Conservation (phyloP, 2,797 vertebrate genomes). For the Pterois miles region DNA sequence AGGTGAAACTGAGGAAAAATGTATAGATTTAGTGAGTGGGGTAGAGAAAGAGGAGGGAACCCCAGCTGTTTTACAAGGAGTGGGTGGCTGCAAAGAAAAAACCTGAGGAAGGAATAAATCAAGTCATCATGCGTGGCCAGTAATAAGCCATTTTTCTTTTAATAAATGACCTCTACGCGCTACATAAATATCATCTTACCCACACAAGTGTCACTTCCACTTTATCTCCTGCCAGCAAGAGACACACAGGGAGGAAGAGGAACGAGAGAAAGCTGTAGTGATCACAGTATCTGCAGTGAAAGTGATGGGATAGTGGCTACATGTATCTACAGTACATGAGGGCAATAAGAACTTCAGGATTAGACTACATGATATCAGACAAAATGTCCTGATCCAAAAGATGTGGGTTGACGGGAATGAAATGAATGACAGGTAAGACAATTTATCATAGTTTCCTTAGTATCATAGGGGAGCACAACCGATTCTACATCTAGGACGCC, state of each 20-base stretch:
- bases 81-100: conserved; percentile 2
- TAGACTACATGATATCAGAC: neutral
- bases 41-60: conserved; percentile 17
- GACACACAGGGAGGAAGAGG: conserved; percentile 21
- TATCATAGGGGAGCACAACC: neutral
- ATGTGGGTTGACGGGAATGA: neutral
- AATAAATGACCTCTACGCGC: conserved; percentile 54
- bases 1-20: conserved; percentile 2
- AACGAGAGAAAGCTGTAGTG: neutral
- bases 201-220: conserved; percentile 57
- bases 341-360: conserved; percentile 9
- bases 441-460: neutral
- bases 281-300: conserved; percentile 18
- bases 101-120: conserved; percentile 48
- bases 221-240: conserved; percentile 59
- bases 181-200: conserved; percentile 63
- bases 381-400: neutral
- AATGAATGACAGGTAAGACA: neutral
- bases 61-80: conserved; percentile 18
- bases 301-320: conserved; percentile 10
- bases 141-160: conserved; percentile 66
- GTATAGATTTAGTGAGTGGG: conserved; percentile 26
- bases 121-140: conserved; percentile 46
- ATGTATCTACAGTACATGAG: neutral
- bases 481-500: neutral